Evolutionary conservation across 2,113 vertebrate species (phyloP).

Genomic region (Noturus placidus): DNA sequence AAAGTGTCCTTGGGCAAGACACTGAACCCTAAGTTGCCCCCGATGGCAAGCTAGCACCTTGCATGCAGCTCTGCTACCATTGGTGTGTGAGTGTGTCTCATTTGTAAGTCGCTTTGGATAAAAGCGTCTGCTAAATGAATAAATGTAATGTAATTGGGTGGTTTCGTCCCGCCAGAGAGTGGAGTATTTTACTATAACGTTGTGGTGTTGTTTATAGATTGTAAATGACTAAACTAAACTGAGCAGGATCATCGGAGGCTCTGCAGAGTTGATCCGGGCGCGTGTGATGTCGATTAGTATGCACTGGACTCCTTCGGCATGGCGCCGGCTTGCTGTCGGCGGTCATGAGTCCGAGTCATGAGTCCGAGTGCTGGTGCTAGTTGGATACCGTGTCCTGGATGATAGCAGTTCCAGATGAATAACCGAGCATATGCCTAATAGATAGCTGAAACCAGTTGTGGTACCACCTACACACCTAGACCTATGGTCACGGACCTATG

Average conservation of each 20-base stretch:
- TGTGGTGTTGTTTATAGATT: too few relatives aligned
- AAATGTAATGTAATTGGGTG: too few relatives aligned
- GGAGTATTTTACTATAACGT: too few relatives aligned
- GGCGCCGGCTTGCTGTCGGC: background rate
- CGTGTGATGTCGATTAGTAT: background rate
- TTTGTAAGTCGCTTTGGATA: too few relatives aligned
- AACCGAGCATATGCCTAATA: constrained; percentile 39
- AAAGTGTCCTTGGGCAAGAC: too few relatives aligned
- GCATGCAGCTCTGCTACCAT: too few relatives aligned
- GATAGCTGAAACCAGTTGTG: background rate
- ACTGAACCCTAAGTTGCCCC: too few relatives aligned
- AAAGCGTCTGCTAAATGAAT: too few relatives aligned
- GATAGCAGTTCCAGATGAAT: constrained; percentile 29
- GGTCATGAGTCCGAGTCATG: too few relatives aligned
- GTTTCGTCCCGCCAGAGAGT: too few relatives aligned
- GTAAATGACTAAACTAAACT: background rate
- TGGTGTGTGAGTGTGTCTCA: too few relatives aligned
- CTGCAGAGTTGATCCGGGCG: background rate
- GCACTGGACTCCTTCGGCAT: background rate
- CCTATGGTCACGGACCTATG: constrained; percentile 19
- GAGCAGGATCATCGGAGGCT: background rate
- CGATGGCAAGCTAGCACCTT: too few relatives aligned
- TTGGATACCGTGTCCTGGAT: constrained; percentile 10
- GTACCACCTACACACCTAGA: background rate
- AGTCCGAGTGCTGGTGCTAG: background rate